Percentiles rank a stretch among this genome's conserved stretches.
Evolutionary conservation across 2,888 invertebrate species (phyloP).

Genomic region (Rhyacophila evoluta): DNA sequence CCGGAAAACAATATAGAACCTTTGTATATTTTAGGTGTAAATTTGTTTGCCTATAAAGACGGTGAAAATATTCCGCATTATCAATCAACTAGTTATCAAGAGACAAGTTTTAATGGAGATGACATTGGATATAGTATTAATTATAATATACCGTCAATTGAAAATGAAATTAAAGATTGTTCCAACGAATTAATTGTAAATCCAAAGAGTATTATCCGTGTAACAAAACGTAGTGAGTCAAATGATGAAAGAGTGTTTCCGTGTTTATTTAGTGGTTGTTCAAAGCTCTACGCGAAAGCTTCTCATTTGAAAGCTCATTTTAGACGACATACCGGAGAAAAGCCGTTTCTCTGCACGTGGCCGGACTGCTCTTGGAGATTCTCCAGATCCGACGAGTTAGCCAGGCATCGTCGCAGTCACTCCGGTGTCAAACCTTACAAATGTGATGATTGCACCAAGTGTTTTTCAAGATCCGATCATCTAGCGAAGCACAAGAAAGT

Average conservation of each 20-base stretch:
- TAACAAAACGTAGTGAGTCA: conserved; percentile 44
- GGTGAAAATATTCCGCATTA: conserved; percentile 1
- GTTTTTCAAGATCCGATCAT: conserved; percentile 94
- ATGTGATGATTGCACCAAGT: conserved; percentile 88
- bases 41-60: conserved; percentile 50
- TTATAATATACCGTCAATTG: neutral
- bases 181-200: no score
- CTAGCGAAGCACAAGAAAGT: conserved; percentile 92
- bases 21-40: conserved; percentile 48
- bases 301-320: conserved; percentile 92
- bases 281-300: conserved; percentile 88
- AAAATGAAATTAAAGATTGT: neutral
- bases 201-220: neutral
- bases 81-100: neutral
- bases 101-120: neutral
- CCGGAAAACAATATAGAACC: conserved; percentile 40
- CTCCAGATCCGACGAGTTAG: conserved; percentile 93
- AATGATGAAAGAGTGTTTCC: conserved; percentile 73
- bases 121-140: neutral
- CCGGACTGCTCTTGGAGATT: conserved; percentile 92
- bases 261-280: conserved; percentile 79
- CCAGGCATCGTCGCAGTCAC: conserved; percentile 93
- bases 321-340: conserved; percentile 86
- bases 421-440: conserved; percentile 95
- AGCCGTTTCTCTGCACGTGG: conserved; percentile 81